phyloP scores from a whole-genome alignment of 2,113 vertebrate genomes.

The Ctenodactylus gundi region DNA sequence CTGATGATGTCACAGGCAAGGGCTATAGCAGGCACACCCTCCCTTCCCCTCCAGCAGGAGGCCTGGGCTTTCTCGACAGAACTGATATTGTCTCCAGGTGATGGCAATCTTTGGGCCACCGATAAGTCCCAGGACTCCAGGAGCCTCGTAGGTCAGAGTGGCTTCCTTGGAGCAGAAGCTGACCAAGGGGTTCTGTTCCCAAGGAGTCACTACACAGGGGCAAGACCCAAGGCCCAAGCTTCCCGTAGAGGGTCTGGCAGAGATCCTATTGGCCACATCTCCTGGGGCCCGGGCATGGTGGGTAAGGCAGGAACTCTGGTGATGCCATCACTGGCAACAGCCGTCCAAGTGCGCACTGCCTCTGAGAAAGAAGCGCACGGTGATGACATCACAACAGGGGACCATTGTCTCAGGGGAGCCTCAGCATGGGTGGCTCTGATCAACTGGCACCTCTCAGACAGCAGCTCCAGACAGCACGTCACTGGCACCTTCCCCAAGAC shows the following conservation, averaged over 20 bases:
- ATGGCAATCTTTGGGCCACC: neutral
- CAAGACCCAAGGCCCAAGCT: neutral
- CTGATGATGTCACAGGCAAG: neutral
- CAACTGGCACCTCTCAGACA: neutral
- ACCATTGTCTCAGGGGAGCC: neutral
- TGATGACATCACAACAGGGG: neutral
- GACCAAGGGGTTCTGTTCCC: neutral
- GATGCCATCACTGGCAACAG: neutral
- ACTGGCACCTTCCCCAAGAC: neutral
- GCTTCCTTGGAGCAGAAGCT: neutral
- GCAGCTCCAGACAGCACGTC: neutral
- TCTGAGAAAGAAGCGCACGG: neutral
- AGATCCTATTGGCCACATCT: neutral
- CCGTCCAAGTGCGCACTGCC: neutral
- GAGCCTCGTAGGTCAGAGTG: neutral
- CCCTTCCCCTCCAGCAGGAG: neutral
- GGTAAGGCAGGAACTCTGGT: constrained; percentile 8
- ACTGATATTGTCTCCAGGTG: neutral
- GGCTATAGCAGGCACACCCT: neutral
- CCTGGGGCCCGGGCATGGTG: neutral
- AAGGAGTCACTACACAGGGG: neutral
- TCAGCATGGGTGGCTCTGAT: neutral
- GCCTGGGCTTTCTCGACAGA: neutral
- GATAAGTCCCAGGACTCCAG: neutral
- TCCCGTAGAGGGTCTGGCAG: neutral